Conservation (phyloP, 2,797 vertebrate genomes). For the Neosilurus hyrtlii region DNA sequence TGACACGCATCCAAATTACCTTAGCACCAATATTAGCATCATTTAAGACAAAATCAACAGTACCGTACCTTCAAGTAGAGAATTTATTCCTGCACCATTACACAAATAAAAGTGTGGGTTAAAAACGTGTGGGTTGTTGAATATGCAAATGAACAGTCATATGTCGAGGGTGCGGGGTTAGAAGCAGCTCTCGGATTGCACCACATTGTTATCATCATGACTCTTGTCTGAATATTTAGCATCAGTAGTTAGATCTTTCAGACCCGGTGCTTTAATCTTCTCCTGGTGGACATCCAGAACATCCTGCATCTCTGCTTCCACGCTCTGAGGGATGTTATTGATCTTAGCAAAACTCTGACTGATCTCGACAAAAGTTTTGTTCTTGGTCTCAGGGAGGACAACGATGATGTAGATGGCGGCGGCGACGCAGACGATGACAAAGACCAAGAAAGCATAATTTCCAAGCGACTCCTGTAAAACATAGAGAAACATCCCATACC, state of each 20-base stretch:
- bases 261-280: constrained; percentile 30
- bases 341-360: constrained; percentile 87
- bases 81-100: background rate
- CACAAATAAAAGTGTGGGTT: background rate
- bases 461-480: constrained; percentile 75
- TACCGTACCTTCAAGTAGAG: too few relatives aligned
- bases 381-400: constrained; percentile 93
- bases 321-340: constrained; percentile 71
- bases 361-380: constrained; percentile 89
- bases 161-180: constrained; percentile 43
- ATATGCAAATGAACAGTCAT: background rate
- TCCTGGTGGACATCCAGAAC: constrained; percentile 52
- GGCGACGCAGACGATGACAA: constrained; percentile 75
- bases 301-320: constrained; percentile 68
- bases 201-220: background rate
- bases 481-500: constrained; percentile 34
- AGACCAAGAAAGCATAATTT: constrained; percentile 87
- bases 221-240: background rate
- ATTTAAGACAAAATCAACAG: background rate
- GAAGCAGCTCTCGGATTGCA: constrained; percentile 66
- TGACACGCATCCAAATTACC: background rate
- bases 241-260: background rate
- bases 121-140: background rate
- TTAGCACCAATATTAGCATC: background rate
- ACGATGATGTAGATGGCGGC: constrained; percentile 80